Conservation (phyloP, 2,888 invertebrate species). For the Macrosoma leucophasiata region DNA sequence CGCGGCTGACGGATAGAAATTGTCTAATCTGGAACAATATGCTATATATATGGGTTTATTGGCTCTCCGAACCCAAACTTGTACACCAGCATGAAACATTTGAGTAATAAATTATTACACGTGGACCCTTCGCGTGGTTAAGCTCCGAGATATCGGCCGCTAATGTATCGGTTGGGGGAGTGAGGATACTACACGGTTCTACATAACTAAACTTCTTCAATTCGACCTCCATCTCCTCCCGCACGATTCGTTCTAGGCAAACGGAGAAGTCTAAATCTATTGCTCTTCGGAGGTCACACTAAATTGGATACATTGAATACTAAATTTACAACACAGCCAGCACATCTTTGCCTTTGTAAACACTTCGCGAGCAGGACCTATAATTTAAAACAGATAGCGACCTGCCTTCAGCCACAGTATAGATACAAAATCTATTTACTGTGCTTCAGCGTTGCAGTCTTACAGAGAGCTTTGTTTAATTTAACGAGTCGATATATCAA, state of each 20-base stretch:
- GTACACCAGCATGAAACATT: too few species aligned
- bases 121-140: slow-evolving; percentile 60
- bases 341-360: slow-evolving; percentile 28
- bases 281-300: slow-evolving; percentile 35
- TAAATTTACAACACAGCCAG: slow-evolving; percentile 29
- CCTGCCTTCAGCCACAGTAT: too few species aligned
- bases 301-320: slow-evolving; percentile 36
- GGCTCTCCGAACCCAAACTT: too few species aligned
- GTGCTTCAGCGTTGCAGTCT: too few species aligned
- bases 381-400: too few species aligned
- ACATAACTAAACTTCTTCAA: slow-evolving; percentile 42
- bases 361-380: too few species aligned
- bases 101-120: slow-evolving; percentile 62
- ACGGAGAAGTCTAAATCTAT: slow-evolving; percentile 36
- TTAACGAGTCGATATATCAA: too few species aligned
- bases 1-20: too few species aligned
- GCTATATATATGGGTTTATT: too few species aligned
- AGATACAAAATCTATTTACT: too few species aligned
- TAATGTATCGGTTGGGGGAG: slow-evolving; percentile 55
- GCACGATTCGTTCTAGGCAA: slow-evolving; percentile 22
- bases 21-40: too few species aligned
- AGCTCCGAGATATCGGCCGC: slow-evolving; percentile 49
- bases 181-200: slow-evolving; percentile 46
- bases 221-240: slow-evolving; percentile 27
- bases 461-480: too few species aligned